A percentile compares a stretch with the other conserved stretches of the same genome.
Conservation (phyloP, 1,140 invertebrate genomes). For the Neodiprion fabricii region DNA sequence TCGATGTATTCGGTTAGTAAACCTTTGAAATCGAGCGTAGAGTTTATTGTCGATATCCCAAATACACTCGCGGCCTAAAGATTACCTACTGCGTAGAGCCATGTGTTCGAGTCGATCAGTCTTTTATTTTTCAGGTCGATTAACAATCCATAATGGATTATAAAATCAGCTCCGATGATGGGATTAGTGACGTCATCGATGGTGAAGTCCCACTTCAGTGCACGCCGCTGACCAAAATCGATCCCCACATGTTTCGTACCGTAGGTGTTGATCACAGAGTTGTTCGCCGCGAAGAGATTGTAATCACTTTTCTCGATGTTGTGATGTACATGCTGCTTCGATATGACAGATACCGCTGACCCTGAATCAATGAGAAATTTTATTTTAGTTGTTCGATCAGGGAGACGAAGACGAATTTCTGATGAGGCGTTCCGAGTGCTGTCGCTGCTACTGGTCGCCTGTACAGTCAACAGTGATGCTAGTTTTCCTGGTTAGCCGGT, state of each 20-base stretch:
- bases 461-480: slow-evolving; percentile 18
- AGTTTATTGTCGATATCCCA: slow-evolving; percentile 21
- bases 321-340: neutral
- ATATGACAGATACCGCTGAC: slow-evolving; percentile 20
- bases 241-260: slow-evolving; percentile 21
- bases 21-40: slow-evolving; percentile 23
- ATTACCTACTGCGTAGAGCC: neutral
- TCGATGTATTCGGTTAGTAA: slow-evolving; percentile 31
- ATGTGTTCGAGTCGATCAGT: slow-evolving; percentile 37
- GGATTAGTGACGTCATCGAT: slow-evolving; percentile 33
- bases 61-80: neutral
- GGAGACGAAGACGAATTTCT: slow-evolving; percentile 13
- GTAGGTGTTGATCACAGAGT: slow-evolving; percentile 28
- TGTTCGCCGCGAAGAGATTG: slow-evolving; percentile 27
- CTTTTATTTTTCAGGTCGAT: slow-evolving; percentile 36
- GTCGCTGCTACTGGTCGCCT: slow-evolving; percentile 14
- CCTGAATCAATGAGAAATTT: slow-evolving; percentile 25
- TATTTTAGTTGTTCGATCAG: slow-evolving; percentile 3
- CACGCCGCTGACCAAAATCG: slow-evolving; percentile 28
- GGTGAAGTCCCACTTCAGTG: slow-evolving; percentile 33
- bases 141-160: slow-evolving; percentile 40
- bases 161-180: slow-evolving; percentile 43
- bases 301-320: neutral
- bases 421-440: neutral
- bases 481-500: slow-evolving; percentile 21